Conservation (phyloP, 2,888 invertebrate genomes). For the Archips crataeganus region DNA sequence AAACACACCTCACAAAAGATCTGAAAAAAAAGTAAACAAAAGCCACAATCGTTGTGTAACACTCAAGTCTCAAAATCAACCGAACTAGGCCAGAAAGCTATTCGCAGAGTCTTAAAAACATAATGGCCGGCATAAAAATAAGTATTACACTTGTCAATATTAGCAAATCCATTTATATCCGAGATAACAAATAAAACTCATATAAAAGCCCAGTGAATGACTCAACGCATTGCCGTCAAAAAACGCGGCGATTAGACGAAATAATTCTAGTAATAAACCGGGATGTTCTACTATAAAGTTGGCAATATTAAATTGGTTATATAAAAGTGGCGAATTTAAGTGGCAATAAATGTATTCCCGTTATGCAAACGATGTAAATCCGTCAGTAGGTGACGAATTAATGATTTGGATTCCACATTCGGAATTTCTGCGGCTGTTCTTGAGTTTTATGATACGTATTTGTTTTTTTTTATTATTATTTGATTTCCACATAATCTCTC, state of each 20-base stretch:
- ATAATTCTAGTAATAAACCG: slow-evolving; percentile 38
- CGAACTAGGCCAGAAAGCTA: slow-evolving; percentile 3
- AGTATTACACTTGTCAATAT: slow-evolving; percentile 25
- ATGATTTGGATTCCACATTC: slow-evolving; percentile 43
- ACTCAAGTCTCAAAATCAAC: neutral
- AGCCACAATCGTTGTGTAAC: neutral
- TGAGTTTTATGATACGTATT: neutral
- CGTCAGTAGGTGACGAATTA: slow-evolving; percentile 61
- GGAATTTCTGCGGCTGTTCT: neutral
- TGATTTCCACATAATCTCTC: no score
- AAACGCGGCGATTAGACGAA: slow-evolving; percentile 19
- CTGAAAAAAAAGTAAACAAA: neutral
- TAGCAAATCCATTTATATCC: slow-evolving; percentile 18
- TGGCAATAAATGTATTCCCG: slow-evolving; percentile 34
- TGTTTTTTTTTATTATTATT: neutral
- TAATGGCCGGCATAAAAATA: slow-evolving; percentile 9
- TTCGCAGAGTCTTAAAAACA: slow-evolving; percentile 1
- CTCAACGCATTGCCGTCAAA: slow-evolving; percentile 18
- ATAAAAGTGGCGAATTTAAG: slow-evolving; percentile 26
- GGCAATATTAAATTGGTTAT: slow-evolving; percentile 27
- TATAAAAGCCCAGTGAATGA: slow-evolving; percentile 25
- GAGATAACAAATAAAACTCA: slow-evolving; percentile 15
- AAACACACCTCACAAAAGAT: neutral
- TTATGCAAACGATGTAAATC: slow-evolving; percentile 52
- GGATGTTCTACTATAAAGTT: slow-evolving; percentile 41